Evolutionary conservation across 2,113 vertebrate species (phyloP), one percentile per base, ranked within the genome.

Genomic region (chimpanzee (Pan troglodytes)): DNA sequence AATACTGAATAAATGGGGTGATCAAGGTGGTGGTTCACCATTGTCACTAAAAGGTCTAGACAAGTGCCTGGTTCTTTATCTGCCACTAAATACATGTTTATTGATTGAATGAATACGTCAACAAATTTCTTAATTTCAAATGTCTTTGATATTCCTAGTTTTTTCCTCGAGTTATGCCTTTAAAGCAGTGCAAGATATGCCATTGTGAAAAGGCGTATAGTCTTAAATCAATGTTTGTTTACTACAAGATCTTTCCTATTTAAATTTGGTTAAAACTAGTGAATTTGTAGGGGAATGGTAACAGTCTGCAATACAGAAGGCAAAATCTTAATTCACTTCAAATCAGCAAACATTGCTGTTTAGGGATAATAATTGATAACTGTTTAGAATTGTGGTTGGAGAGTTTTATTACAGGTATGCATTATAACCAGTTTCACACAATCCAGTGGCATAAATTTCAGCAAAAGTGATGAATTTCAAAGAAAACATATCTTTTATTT

Each of bases 331-430:
- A 55, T 75, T 89, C 18, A 12, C 64, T 59, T 78, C 83, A 64
- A 97, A 95, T 97, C 80, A 94, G 87, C 82, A 95, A 96, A 81
- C 16, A 48, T 55, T 52, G 43, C 59, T 90, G 3, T 81, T 94
- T 70, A 92, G 89, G 93, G 94, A 16, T 70, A 43, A 35, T 50
- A 98, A 59, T 40, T 85, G 70, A 89, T 97, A 76, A 57, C 92
- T 87, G 98, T 32, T 43, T 27, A 82, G n/a, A 88, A 61, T 78
- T 72, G 0, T 87, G 23, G 1, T 93, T 61, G 90, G 76, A 32
- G 67, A 67, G 75, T 80, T 84, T 25, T 59, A n/a, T 43, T 87
- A 92, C 7, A 80, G 38, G 0, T 9, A 59, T 14, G 23, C 14
- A 6, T 50, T 81, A 3, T 48, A 59, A 59, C 23, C 12, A 80